phyloP scores from a whole-genome alignment of 2,888 invertebrate genomes.

The Xylocampa areola region DNA sequence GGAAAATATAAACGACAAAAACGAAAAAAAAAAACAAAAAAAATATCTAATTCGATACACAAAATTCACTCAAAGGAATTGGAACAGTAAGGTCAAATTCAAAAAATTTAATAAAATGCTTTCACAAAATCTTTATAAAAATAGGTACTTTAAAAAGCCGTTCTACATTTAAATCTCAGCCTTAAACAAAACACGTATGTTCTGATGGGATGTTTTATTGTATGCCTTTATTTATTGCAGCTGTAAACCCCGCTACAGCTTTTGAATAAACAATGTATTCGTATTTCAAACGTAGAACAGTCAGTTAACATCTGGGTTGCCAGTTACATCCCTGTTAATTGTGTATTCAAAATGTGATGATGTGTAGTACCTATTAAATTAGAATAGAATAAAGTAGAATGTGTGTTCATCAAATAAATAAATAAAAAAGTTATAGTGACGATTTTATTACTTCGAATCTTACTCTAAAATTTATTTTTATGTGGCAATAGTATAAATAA shows the following conservation, averaged over 20 bases:
- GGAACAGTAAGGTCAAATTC: background rate
- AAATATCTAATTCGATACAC: no score
- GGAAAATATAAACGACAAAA: no score
- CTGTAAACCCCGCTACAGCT: constrained; percentile 38
- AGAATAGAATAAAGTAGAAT: no score
- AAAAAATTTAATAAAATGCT: background rate
- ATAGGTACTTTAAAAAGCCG: constrained; percentile 6
- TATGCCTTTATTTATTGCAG: constrained; percentile 49
- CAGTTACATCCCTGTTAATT: constrained; percentile 31
- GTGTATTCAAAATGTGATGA: constrained; percentile 16
- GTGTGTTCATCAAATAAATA: no score
- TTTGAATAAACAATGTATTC: constrained; percentile 47
- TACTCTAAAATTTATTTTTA: no score
- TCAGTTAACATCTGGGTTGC: constrained; percentile 34
- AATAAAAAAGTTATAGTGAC: no score
- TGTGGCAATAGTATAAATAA: no score
- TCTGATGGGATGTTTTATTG: constrained; percentile 50
- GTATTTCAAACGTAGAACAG: constrained; percentile 39
- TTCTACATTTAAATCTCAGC: constrained; percentile 26
- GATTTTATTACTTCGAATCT: no score
- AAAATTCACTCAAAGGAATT: no score
- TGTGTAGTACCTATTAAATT: constrained; percentile 8
- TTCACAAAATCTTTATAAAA: background rate
- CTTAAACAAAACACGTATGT: constrained; percentile 28
- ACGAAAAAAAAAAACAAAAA: no score